phyloP scores from a whole-genome alignment of 2,888 invertebrate genomes.

The Eupithecia dodoneata region DNA sequence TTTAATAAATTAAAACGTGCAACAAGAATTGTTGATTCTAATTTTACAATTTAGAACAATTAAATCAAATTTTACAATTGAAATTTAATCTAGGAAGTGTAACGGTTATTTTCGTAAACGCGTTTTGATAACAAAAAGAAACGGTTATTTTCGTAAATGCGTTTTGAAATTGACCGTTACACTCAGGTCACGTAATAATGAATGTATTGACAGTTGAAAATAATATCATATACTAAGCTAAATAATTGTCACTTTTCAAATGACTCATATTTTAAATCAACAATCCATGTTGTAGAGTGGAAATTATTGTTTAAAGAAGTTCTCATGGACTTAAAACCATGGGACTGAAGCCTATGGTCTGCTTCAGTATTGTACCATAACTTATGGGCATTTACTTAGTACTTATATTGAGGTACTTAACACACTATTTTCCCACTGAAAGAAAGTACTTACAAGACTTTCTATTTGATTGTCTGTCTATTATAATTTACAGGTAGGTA shows the following conservation, averaged over 20 bases:
- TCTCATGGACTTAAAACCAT: background rate
- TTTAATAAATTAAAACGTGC: background rate
- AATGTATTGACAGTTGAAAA: background rate
- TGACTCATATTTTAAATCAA: slow-evolving; percentile 4
- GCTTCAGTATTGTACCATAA: slow-evolving; percentile 12
- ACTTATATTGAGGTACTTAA: background rate
- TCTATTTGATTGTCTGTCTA: background rate
- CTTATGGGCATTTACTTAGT: slow-evolving; percentile 3
- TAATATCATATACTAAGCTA: slow-evolving; percentile 2
- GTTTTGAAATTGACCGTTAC: too few species aligned
- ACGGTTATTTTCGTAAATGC: background rate
- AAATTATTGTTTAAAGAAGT: slow-evolving; percentile 14
- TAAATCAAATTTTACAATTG: background rate
- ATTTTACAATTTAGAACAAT: background rate
- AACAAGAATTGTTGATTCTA: background rate
- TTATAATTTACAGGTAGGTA: background rate
- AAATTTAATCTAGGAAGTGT: background rate
- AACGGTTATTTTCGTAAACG: background rate
- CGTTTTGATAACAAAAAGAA: too few species aligned
- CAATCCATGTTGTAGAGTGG: background rate
- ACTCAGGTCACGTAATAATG: background rate
- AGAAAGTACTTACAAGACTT: slow-evolving; percentile 6
- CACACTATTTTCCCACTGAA: background rate
- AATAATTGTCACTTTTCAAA: slow-evolving; percentile 5
- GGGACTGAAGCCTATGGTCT: background rate